phyloP scores from a whole-genome alignment of 53 echinoderm and acorn worm genomes.

The Holothuria scabra region DNA sequence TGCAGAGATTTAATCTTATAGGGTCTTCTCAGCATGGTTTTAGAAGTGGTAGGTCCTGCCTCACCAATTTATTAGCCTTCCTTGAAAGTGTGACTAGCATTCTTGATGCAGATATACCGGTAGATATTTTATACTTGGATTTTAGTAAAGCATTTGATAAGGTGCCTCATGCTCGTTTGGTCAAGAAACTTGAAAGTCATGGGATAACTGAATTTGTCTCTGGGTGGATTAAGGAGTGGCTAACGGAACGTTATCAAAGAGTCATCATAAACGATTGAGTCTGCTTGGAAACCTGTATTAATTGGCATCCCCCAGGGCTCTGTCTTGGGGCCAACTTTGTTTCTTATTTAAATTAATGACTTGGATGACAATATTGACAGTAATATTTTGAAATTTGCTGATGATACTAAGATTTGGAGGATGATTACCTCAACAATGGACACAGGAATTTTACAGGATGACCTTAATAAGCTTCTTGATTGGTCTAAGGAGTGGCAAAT shows the following conservation, averaged over 20 bases:
- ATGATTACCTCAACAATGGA: slow-evolving; percentile 4
- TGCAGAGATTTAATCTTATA: slow-evolving; percentile 1
- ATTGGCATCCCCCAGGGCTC: slow-evolving; percentile 10
- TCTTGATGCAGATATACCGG: too few species aligned
- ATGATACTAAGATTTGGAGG: slow-evolving; percentile 29
- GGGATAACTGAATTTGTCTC: too few species aligned
- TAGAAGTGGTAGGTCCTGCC: too few species aligned
- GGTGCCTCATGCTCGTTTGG: too few species aligned
- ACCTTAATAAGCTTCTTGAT: too few species aligned
- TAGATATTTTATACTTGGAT: not conserved
- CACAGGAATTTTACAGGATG: not conserved
- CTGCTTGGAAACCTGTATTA: not conserved
- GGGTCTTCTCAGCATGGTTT: too few species aligned
- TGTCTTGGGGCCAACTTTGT: not conserved
- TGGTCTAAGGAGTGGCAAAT: slow-evolving; percentile 33
- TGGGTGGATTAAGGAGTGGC: too few species aligned
- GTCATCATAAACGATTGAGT: not conserved
- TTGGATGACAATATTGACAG: slow-evolving; percentile 1
- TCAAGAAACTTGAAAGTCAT: too few species aligned
- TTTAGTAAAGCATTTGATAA: not conserved
- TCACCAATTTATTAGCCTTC: slow-evolving; percentile 24
- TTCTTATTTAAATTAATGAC: slow-evolving; percentile 23
- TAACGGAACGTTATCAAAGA: too few species aligned
- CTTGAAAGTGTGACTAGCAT: not conserved
- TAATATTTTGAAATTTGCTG: slow-evolving; percentile 16